phyloP scores from a whole-genome alignment of 2,113 vertebrate species.

The Carlito syrichta region DNA sequence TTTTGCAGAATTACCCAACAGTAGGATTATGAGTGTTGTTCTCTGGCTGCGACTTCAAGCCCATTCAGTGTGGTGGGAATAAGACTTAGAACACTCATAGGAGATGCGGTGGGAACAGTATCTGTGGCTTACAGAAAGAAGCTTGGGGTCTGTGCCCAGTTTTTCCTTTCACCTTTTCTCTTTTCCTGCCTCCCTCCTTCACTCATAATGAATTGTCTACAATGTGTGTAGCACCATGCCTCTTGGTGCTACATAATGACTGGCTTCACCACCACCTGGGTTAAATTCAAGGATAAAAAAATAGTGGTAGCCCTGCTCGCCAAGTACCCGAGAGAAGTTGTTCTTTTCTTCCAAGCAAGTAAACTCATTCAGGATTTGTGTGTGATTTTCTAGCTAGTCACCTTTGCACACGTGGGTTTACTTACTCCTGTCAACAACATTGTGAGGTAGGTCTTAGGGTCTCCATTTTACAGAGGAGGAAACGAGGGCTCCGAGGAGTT shows the following conservation, averaged over 20 bases:
- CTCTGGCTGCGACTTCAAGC: background rate
- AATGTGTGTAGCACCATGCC: background rate
- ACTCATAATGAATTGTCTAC: background rate
- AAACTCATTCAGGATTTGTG: background rate
- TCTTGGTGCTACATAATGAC: background rate
- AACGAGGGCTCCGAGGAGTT: background rate
- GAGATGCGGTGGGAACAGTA: background rate
- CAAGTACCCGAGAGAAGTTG: background rate
- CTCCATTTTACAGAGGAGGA: background rate
- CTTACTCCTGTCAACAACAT: background rate
- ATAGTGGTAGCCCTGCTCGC: background rate
- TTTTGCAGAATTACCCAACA: background rate
- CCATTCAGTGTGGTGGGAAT: background rate
- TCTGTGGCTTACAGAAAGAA: background rate
- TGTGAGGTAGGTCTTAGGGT: background rate
- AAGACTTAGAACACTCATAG: background rate
- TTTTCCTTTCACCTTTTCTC: background rate
- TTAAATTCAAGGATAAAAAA: background rate
- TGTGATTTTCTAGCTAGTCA: background rate
- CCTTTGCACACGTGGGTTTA: slow-evolving; percentile 6
- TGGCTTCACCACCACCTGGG: background rate
- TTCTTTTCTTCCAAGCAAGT: background rate
- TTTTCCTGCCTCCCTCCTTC: background rate
- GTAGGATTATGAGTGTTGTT: background rate
- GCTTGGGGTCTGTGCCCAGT: background rate